phyloP scores from a whole-genome alignment of 2,113 vertebrate genomes.

The Poeciliopsis turrubarensis region DNA sequence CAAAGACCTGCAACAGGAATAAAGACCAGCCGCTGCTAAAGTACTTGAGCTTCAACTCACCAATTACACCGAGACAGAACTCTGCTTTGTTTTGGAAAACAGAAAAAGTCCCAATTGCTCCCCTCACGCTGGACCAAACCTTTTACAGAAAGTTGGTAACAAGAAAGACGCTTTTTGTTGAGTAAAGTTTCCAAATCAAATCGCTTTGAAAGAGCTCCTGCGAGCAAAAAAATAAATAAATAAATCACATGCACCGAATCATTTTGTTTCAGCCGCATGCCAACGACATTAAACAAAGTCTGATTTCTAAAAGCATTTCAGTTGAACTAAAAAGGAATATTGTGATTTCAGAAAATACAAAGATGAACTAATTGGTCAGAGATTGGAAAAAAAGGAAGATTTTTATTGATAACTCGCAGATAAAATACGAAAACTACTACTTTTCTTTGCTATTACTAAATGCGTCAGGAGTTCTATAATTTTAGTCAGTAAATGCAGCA shows the following conservation, averaged over 20 bases:
- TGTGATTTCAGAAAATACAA: not conserved
- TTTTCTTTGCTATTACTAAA: not conserved
- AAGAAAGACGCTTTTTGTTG: conserved; percentile 22
- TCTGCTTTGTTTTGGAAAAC: not conserved
- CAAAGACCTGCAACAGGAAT: conserved; percentile 18
- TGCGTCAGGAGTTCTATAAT: not conserved
- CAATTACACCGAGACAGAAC: conserved; percentile 11
- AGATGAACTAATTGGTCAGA: not conserved
- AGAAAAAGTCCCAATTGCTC: not conserved
- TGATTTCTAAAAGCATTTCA: not conserved
- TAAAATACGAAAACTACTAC: not conserved
- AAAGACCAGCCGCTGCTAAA: conserved; percentile 8
- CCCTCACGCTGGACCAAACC: conserved; percentile 7
- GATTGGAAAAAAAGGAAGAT: not conserved
- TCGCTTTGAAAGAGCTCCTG: conserved; percentile 21
- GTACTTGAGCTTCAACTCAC: not conserved
- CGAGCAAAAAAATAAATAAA: not conserved
- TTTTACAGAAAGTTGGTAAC: not conserved
- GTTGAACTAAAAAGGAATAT: not conserved
- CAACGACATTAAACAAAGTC: not conserved
- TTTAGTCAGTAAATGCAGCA: not conserved
- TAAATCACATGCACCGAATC: conserved; percentile 9
- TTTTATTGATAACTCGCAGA: not conserved
- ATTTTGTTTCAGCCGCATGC: not conserved
- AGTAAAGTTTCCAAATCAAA: conserved; percentile 26